These are phyloP conservation scores for Netelia fuscicornis DNA, from an alignment of 2,888 invertebrate species.

Conservation along the genomic window DNA sequence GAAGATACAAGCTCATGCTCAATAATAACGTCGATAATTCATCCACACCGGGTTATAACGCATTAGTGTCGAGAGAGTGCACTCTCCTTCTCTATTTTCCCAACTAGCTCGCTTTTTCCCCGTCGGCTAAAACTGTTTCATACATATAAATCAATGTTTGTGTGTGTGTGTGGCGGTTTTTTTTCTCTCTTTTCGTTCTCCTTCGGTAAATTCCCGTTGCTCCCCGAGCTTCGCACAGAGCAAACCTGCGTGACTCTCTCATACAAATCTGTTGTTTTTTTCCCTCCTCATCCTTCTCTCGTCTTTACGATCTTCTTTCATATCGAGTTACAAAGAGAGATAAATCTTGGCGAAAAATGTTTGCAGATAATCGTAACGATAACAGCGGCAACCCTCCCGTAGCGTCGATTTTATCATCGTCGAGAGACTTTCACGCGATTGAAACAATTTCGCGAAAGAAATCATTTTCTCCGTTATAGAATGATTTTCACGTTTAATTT, in stretches of 20 bases:
- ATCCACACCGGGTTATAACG: background rate
- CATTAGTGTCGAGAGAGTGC: conserved; percentile 26
- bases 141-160: background rate
- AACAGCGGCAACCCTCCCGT: background rate
- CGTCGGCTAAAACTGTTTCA: background rate
- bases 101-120: conserved; percentile 21
- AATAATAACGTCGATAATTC: conserved; percentile 34
- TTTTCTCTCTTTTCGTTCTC: conserved; percentile 18
- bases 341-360: background rate
- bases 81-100: conserved; percentile 46
- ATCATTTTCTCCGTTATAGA: background rate
- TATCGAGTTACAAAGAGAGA: conserved; percentile 20
- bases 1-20: background rate
- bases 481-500: background rate
- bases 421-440: conserved; percentile 5
- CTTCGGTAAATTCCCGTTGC: conserved; percentile 31
- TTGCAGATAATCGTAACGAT: no score
- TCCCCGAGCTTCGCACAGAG: background rate
- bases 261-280: conserved; percentile 10
- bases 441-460: background rate
- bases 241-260: conserved; percentile 35
- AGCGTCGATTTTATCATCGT: background rate
- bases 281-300: background rate
- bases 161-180: background rate
- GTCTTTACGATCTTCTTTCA: conserved; percentile 27